Evolutionary conservation across 2,113 vertebrate genomes (phyloP), one percentile per base, ranked within the genome.

Genomic region (Danionella cerebrum): DNA sequence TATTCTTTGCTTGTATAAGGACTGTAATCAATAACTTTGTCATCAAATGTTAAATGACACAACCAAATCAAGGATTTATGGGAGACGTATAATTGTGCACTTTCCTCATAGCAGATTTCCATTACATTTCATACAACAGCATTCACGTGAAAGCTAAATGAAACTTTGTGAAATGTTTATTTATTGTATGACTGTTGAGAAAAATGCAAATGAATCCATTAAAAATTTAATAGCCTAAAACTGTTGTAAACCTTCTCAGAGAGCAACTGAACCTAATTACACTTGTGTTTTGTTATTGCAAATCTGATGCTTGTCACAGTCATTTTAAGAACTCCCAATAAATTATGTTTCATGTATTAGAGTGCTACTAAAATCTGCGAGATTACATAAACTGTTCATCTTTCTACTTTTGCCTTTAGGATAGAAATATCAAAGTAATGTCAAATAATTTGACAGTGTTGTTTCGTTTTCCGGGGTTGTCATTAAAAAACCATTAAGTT

Each of bases 221-320:
- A 73, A 77, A n/a, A 73, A 29, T 77, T 73, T 77, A 64, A 77
- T 76, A 44, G 27, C 57, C 31, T 27, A 42, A 50, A 48, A 71
- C 27, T 48, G 66, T 72, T 72, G 53, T 21, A 4, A 60, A 57
- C 44, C 59, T 60, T 65, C 29, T 25, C 59, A 50, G 39, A 54
- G 59, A 72, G 50, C 59, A 76, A 25, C 48, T 51, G 67, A 41
- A 77, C 78, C 77, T 79, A 76, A 83, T 83, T 79, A 69, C 75
- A 25, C 66, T 71, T 67, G 16, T 62, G 54, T 45, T 35, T 35
- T 64, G 65, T 76, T 70, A 59, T 71, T 60, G 59, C 25, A 66
- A 71, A 59, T 74, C 71, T 60, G 63, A 62, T 67, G 59, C 57
- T 44, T 35, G 27, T 68, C 57, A 11, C 54, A 69, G 38, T 67